Evolutionary conservation across 2,888 invertebrate genomes (phyloP).

Genomic region (Epinotia demarniana): DNA sequence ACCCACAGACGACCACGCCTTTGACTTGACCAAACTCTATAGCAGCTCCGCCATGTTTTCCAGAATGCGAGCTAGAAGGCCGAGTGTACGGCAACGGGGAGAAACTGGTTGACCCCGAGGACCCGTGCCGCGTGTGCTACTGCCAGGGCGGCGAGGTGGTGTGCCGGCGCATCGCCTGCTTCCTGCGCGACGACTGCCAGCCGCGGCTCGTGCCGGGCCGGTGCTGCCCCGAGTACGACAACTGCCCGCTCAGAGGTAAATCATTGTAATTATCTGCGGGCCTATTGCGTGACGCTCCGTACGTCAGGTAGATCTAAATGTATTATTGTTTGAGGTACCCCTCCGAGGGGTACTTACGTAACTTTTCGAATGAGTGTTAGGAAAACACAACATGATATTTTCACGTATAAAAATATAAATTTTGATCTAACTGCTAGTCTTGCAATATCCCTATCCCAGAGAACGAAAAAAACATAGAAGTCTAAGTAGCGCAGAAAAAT

Average conservation of each 20-base stretch:
- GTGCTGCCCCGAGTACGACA: slow-evolving; percentile 93
- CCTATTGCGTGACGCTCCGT: too few relatives aligned
- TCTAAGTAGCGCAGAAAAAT: too few relatives aligned
- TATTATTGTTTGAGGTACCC: too few relatives aligned
- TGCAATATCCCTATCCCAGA: too few relatives aligned
- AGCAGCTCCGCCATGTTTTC: slow-evolving; percentile 52
- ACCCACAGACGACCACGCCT: background rate
- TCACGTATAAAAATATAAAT: too few relatives aligned
- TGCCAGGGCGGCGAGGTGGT: slow-evolving; percentile 92
- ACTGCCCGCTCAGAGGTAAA: slow-evolving; percentile 89
- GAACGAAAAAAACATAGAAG: too few relatives aligned
- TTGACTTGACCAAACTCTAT: background rate
- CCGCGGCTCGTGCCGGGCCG: slow-evolving; percentile 89
- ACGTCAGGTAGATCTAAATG: too few relatives aligned
- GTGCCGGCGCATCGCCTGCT: slow-evolving; percentile 91
- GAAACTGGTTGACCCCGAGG: slow-evolving; percentile 88
- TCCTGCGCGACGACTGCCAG: slow-evolving; percentile 89
- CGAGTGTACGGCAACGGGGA: slow-evolving; percentile 90
- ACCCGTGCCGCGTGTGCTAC: slow-evolving; percentile 92
- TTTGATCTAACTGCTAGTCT: too few relatives aligned
- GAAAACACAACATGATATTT: too few relatives aligned
- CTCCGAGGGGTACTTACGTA: too few relatives aligned
- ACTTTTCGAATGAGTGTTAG: too few relatives aligned
- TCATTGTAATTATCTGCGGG: background rate
- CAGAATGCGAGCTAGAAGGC: slow-evolving; percentile 91